Percentiles rank a stretch among this genome's conserved stretches.
These are phyloP conservation scores for Istiophorus platypterus DNA, from an alignment of 2,113 vertebrate species.

Conservation along the genomic window DNA sequence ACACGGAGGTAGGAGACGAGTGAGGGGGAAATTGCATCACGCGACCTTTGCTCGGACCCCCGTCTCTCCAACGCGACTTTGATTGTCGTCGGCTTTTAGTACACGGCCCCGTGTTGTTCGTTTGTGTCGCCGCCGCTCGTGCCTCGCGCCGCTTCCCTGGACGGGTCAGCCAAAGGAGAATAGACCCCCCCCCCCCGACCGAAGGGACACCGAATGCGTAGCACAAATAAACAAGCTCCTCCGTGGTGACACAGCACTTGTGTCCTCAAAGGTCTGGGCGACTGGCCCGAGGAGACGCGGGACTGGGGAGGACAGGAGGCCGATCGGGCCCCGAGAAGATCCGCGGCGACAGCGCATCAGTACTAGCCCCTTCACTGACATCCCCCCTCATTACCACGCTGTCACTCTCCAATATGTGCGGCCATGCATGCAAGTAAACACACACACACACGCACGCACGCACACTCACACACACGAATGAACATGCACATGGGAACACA, in stretches of 20 bases:
- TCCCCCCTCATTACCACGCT: constrained; percentile 64
- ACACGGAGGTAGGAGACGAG: not conserved
- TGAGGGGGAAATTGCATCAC: not conserved
- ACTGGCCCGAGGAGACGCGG: constrained; percentile 44
- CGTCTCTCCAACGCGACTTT: constrained; percentile 14
- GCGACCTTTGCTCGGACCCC: constrained; percentile 27
- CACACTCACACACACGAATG: not conserved
- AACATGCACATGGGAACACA: constrained; percentile 8
- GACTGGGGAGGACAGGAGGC: constrained; percentile 49
- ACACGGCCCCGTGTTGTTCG: not conserved
- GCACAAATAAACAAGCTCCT: not conserved
- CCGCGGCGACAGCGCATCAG: constrained; percentile 68
- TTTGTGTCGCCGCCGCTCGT: not conserved
- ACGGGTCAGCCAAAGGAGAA: too few relatives aligned
- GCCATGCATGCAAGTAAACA: constrained; percentile 32
- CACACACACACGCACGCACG: constrained; percentile 33
- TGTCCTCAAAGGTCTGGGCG: constrained; percentile 40
- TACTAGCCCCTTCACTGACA: constrained; percentile 52
- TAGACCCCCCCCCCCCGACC: too few relatives aligned
- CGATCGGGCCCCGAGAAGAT: constrained; percentile 66
- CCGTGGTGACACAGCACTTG: constrained; percentile 4
- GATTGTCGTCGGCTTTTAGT: constrained; percentile 25
- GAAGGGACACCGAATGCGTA: constrained; percentile 13
- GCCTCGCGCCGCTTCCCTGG: too few relatives aligned
- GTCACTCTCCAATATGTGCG: constrained; percentile 65